These are phyloP conservation scores for Ianthella basta DNA, from an alignment of 37 sponge, comb jelly and placozoan species.

Conservation along the genomic window DNA sequence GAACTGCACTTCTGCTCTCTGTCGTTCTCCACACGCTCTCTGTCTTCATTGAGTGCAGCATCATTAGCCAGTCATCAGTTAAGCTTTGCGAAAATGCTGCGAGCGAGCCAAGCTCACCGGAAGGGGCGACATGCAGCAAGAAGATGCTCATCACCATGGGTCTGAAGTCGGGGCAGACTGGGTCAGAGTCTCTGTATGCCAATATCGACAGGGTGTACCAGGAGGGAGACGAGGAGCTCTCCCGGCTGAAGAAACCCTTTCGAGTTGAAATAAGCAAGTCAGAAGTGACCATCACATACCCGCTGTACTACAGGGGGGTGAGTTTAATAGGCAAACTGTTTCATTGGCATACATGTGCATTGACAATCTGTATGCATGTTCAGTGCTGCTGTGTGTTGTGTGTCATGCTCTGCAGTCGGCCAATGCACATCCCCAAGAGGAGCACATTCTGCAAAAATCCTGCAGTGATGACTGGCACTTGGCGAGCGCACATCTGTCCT, in stretches of 20 bases:
- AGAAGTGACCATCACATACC: constrained; percentile 56
- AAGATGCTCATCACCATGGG: constrained; percentile 78
- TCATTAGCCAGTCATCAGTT: not conserved
- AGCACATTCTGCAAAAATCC: not conserved
- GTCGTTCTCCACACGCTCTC: not conserved
- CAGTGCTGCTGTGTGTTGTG: too few species aligned
- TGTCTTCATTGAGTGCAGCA: not conserved
- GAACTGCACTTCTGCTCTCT: not conserved
- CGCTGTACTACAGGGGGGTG: constrained; percentile 65
- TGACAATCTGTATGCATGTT: too few species aligned
- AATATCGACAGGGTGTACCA: constrained; percentile 66
- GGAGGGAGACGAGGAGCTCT: constrained; percentile 32
- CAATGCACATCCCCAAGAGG: constrained; percentile 68
- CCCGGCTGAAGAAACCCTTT: constrained; percentile 70
- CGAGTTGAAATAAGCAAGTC: constrained; percentile 70
- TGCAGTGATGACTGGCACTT: constrained; percentile 63
- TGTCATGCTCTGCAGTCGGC: constrained; percentile 43
- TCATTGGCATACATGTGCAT: too few species aligned
- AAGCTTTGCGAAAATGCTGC: constrained; percentile 16
- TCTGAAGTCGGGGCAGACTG: constrained; percentile 52
- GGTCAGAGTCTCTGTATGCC: constrained; percentile 74
- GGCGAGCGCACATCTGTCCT: not conserved
- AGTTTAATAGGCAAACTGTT: constrained; percentile 6
- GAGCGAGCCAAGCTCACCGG: constrained; percentile 4
- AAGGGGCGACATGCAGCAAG: constrained; percentile 54